Conservation (phyloP, 1,140 invertebrate genomes). For the Aphis gossypii region DNA sequence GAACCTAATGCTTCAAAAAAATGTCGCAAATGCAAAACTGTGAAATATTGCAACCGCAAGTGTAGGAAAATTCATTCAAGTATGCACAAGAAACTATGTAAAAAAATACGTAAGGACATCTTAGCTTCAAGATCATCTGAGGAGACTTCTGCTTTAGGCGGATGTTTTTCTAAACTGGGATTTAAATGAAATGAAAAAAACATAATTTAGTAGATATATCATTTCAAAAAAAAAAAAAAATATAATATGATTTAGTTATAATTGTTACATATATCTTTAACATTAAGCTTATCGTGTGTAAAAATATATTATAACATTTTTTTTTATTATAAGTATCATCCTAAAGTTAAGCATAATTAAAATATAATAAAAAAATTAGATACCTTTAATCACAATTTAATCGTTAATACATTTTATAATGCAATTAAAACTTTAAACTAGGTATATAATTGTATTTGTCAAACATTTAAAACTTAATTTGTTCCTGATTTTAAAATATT, state of each 20-base stretch:
- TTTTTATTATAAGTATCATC: not conserved
- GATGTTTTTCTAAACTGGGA: not conserved
- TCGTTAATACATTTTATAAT: too few species aligned
- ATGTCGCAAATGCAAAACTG: constrained; percentile 93
- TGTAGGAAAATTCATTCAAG: constrained; percentile 97
- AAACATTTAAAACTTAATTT: too few species aligned
- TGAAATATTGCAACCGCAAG: constrained; percentile 90
- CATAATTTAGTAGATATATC: not conserved
- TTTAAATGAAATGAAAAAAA: not conserved
- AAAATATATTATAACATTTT: not conserved
- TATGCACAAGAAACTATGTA: constrained; percentile 89
- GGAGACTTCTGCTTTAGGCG: not conserved
- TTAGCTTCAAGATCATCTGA: not conserved
- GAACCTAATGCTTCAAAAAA: constrained; percentile 88
- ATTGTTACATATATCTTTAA: not conserved
- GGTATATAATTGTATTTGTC: too few species aligned
- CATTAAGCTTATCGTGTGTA: not conserved
- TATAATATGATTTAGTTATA: not conserved
- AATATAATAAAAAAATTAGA: not conserved
- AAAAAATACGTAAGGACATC: not conserved
- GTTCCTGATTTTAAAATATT: too few species aligned
- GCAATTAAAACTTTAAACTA: too few species aligned
- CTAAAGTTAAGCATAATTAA: not conserved
- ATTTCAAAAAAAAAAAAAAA: not conserved
- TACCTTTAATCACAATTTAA: too few species aligned